A percentile compares a stretch with the other conserved stretches of the same genome.
phyloP scores from a whole-genome alignment of 2,797 vertebrate genomes.

The Chromis chromis region DNA sequence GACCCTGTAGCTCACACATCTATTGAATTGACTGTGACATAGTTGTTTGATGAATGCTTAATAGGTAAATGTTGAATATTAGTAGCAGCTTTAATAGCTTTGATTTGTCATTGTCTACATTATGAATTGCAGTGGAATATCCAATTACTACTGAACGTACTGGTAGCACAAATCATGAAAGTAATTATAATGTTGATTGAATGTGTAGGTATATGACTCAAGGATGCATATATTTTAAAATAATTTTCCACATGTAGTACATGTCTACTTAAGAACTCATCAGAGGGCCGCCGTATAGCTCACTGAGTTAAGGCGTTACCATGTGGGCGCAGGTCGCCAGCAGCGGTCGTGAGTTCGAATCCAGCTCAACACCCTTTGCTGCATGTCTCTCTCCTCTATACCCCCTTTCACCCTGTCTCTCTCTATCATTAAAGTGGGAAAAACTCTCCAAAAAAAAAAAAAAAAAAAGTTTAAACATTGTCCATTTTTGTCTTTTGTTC shows the following conservation, averaged over 20 bases:
- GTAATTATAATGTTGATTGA: not conserved
- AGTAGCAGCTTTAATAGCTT: not conserved
- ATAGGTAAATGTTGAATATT: conserved; percentile 5
- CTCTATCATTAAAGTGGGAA: no score
- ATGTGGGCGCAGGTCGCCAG: no score
- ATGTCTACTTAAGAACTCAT: not conserved
- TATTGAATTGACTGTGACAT: not conserved
- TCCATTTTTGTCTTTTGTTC: no score
- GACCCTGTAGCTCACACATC: not conserved
- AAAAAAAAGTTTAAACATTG: no score
- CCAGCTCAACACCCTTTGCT: no score
- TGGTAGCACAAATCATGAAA: not conserved
- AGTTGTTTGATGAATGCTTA: not conserved
- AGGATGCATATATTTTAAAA: not conserved
- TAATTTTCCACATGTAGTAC: not conserved
- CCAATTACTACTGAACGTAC: no score
- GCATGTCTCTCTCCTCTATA: no score
- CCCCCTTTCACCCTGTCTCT: no score
- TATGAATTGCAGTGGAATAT: not conserved
- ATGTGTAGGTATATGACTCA: not conserved
- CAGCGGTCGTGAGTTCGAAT: no score
- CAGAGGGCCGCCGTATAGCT: no score
- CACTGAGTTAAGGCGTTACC: no score
- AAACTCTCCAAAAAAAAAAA: no score
- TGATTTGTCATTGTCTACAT: not conserved